These are phyloP conservation scores for Salmo trutta DNA, from an alignment of 2,797 vertebrate genomes.

Conservation along the genomic window DNA sequence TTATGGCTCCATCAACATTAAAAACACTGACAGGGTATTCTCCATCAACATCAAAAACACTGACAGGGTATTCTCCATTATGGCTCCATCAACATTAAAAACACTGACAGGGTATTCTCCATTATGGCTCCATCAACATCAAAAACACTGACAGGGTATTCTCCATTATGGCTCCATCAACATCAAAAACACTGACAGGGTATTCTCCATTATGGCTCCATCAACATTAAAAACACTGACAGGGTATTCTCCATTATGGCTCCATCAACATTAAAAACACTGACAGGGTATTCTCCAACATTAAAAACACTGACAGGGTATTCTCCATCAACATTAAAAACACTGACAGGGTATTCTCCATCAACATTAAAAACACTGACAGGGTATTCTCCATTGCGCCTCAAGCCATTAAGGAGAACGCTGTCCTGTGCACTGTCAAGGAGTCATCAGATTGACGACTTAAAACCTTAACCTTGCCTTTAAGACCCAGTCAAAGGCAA, in stretches of 20 bases:
- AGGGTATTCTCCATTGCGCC: constrained; percentile 63
- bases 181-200: constrained; percentile 75
- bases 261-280: constrained; percentile 77
- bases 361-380: constrained; percentile 78
- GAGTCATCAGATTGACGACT: constrained; percentile 72
- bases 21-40: constrained; percentile 73
- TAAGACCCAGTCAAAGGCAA: constrained; percentile 70
- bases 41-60: constrained; percentile 76
- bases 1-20: constrained; percentile 74
- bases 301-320: constrained; percentile 74
- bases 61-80: constrained; percentile 70
- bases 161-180: constrained; percentile 70
- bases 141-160: constrained; percentile 74
- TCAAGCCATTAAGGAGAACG: constrained; percentile 74
- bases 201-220: constrained; percentile 67
- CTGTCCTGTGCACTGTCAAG: constrained; percentile 77
- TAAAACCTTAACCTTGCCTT: constrained; percentile 78
- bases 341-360: constrained; percentile 73
- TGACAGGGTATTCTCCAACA: constrained; percentile 75
- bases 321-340: constrained; percentile 79
- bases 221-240: constrained; percentile 78
- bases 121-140: constrained; percentile 81
- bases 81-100: constrained; percentile 76
- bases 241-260: constrained; percentile 63
- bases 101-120: constrained; percentile 27